Evolutionary conservation across 2,888 invertebrate genomes (phyloP), one percentile per base, ranked within the genome.

Genomic region (Andrena marginata): DNA sequence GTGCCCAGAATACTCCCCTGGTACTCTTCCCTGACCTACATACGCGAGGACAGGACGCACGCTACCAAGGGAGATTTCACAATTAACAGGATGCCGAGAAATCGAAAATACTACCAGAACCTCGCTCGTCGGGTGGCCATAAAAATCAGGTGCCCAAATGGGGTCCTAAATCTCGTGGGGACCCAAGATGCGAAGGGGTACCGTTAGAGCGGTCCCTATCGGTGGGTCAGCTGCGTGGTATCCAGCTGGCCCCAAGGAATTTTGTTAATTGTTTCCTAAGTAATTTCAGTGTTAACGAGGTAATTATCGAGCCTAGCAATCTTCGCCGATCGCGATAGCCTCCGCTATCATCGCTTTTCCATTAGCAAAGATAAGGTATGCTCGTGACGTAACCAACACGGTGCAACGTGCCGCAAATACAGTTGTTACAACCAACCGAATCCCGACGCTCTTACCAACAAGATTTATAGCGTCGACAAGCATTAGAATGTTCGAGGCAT

Each of bases 151-250:
- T 3, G 13, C 13, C 13, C 13, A 13, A 42, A 42, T 42, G 42
- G 42, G 42, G 42, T 42, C 13, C 42, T 42, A 42, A 42, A 42
- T 42, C 42, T 42, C 42, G 42, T 42, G 42, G 42, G 42, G n/a
- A 60, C 31, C 20, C 20, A 5, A 16, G 1, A 63, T 6, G 35
- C 35, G 20, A 33, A 1, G 4, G 62, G 13, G 20, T 63, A n/a
- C 62, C 62, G 62, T 62, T 62, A 62, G 62, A 62, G 62, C 33
- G 5, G 42, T 62, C 35, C 62, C 35, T 35, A 35, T 35, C 35
- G 20, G 35, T 63, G 35, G 33, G 23, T 63, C 62, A 63, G 35
- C 5, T 13, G 2, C 6, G 31, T 1, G 13, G 13, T 2, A 16
- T 33, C 33, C 16, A 62, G 2, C 1, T 20, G 62, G 33, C n/a